Evolutionary conservation across 1,140 invertebrate species (phyloP), one percentile per base, ranked within the genome.

Genomic region (Trichonephila clavipes): DNA sequence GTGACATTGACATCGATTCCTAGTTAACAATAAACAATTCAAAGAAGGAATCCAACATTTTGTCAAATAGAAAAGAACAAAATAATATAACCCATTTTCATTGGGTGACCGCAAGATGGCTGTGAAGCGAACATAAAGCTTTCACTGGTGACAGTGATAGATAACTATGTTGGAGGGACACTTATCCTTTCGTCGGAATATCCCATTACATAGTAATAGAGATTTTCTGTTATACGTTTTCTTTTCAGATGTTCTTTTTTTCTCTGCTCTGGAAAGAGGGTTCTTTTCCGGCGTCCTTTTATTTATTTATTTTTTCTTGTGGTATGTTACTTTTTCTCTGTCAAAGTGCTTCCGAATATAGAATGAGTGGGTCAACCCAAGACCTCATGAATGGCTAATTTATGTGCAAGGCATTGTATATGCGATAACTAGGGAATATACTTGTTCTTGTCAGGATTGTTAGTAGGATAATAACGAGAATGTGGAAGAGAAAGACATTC

Each of bases 161-260:
- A 88, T 88, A 88, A 66, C 86, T 18, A 44, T 88, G 61, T 88
- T 64, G 86, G 61, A 66, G 64, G 62, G 59, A 88, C 86, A 88
- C 86, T 88, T 88, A 64, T 88, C 86, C 86, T 88, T 64, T 62
- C 59, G 62, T 64, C 86, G 86, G 61, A 88, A 88, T 88, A 88
- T 88, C 86, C 86, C 24, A 88, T 88, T 88, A 88, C 86, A 88
- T 66, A 88, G 86, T 66, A 88, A 88, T 88, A 88, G 86, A 88
- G 86, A 66, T 88, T 88, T 88, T 88, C 86, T 88, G 24, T 88
- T 88, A 85, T 85, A n/a, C 82, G 58, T 85, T 85, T 59, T 85
- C 44, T 58, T 88, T 88, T 66, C 62, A 88, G 86, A 88, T 88
- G 62, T 88, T 12, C 83, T 85, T 61, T 85, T 59, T 85, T 10